Evolutionary conservation across 2,888 invertebrate genomes (phyloP).

Genomic region (Hypsopygia costalis): DNA sequence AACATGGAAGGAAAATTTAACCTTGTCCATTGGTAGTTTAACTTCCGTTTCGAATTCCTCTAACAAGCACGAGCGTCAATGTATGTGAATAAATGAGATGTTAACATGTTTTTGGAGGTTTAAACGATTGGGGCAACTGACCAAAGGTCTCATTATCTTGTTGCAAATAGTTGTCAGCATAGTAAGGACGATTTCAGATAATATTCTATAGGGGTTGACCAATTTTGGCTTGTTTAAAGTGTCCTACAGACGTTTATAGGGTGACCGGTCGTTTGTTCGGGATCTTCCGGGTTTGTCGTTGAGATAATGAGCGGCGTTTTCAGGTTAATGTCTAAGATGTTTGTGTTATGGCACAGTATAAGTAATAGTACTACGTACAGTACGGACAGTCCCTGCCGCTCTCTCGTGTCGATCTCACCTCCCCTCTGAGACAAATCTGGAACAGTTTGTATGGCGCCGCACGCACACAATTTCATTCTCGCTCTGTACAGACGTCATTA

Average conservation of each 20-base stretch:
- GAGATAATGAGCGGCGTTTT: neutral
- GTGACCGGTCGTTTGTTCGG: constrained; percentile 6
- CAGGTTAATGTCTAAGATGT: too few species aligned
- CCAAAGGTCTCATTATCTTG: constrained; percentile 17
- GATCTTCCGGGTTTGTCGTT: neutral
- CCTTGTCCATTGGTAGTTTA: constrained; percentile 6
- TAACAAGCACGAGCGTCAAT: neutral
- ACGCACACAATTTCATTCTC: too few species aligned
- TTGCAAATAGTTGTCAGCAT: constrained; percentile 18
- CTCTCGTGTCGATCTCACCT: too few species aligned
- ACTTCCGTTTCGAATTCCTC: neutral
- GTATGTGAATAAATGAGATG: neutral
- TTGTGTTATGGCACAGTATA: too few species aligned
- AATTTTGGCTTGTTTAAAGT: constrained; percentile 13
- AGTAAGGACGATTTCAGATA: constrained; percentile 14
- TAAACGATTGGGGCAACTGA: constrained; percentile 6
- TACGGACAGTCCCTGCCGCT: too few species aligned
- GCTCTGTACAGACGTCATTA: too few species aligned
- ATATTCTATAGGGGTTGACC: constrained; percentile 14
- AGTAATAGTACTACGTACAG: too few species aligned
- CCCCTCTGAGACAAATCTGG: too few species aligned
- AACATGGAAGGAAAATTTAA: neutral
- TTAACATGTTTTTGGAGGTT: neutral
- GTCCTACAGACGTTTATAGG: constrained; percentile 8
- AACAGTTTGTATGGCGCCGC: too few species aligned